Evolutionary conservation across 2,113 vertebrate species (phyloP), one percentile per base, ranked within the genome.

Genomic region (Rhinopomastus cyanomelas): DNA sequence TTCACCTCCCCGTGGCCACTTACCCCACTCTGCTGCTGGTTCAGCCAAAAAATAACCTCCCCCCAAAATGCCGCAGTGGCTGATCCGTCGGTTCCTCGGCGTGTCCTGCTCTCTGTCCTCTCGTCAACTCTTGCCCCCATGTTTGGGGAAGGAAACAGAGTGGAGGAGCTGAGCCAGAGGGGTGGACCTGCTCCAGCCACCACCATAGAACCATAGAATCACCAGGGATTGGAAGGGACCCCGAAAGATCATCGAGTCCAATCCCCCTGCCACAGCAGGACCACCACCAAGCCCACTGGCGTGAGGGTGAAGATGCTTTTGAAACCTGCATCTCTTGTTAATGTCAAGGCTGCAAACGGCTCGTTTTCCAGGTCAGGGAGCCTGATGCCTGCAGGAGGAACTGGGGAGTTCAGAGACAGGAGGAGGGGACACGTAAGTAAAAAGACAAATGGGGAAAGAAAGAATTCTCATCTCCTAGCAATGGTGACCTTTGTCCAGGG

Each of bases 311-410:
- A 37, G 74, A 30, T 9, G 36, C 55, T 82, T 81, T 85, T 48
- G 81, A 76, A 81, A 84, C 74, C 34, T 66, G 32, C 74, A 49
- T 61, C 66, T 90, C 81, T 65, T 73, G 44, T 84, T 91, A 79
- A 27, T 61, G 71, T 88, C 82, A 37, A 66, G 83, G 81, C 84
- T 81, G 59, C 49, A 44, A 88, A 88, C 1, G 2, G 34, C 86
- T 86, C 51, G 2, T 92, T 89, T 94, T 91, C 82, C 87, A 92
- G 85, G 89, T 85, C 91, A 89, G 73, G 85, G 76, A 94, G 55
- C 69, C 66, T 55, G 12, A 46, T 66, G 86, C 75, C 94, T 90
- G 59, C 1, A 0, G 84, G 81, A 84, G 64, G 39, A 16, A 56
- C 76, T 81, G 92, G 86, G 92, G 87, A 85, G 86, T 62, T 90